Percentiles rank a stretch among this genome's conserved stretches.
Conservation (phyloP, 1,140 invertebrate species). For the Drosophila carrolli region DNA sequence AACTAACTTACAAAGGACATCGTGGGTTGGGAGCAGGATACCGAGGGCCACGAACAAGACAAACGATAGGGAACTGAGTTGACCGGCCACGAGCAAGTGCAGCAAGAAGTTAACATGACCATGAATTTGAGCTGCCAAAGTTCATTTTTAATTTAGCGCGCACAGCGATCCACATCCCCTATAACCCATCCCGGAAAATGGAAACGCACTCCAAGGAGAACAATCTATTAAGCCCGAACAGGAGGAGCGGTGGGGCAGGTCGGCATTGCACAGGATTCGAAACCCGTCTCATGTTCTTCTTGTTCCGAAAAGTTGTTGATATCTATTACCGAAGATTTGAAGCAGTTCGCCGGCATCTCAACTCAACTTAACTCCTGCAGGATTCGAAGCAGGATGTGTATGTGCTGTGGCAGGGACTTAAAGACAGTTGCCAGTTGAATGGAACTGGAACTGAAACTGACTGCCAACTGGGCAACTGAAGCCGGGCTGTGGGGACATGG, state of each 20-base stretch:
- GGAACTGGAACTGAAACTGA: conserved; percentile 32
- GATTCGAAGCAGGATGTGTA: conserved; percentile 1
- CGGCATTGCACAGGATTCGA: conserved; percentile 6
- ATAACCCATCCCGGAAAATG: conserved; percentile 2
- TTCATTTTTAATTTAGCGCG: conserved; percentile 76
- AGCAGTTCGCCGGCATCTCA: conserved; percentile 73
- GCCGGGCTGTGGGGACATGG: background rate
- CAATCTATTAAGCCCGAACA: conserved; percentile 67
- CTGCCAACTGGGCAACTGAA: conserved; percentile 33
- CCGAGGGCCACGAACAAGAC: conserved; percentile 40
- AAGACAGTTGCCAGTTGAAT: conserved; percentile 79
- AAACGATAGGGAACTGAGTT: conserved; percentile 60
- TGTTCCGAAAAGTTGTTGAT: conserved; percentile 75
- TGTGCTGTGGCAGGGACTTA: conserved; percentile 44
- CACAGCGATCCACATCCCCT: conserved; percentile 8
- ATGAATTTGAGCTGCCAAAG: conserved; percentile 78
- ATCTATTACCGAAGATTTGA: conserved; percentile 79
- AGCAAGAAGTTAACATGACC: conserved; percentile 79
- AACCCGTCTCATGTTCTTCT: conserved; percentile 35
- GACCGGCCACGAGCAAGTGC: conserved; percentile 57
- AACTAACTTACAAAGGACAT: conserved; percentile 52
- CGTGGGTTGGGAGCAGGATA: background rate
- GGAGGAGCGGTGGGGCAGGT: background rate
- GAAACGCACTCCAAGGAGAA: conserved; percentile 44
- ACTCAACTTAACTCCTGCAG: conserved; percentile 66